phyloP scores from a whole-genome alignment of 2,888 invertebrate genomes.

The Mythimna impura region DNA sequence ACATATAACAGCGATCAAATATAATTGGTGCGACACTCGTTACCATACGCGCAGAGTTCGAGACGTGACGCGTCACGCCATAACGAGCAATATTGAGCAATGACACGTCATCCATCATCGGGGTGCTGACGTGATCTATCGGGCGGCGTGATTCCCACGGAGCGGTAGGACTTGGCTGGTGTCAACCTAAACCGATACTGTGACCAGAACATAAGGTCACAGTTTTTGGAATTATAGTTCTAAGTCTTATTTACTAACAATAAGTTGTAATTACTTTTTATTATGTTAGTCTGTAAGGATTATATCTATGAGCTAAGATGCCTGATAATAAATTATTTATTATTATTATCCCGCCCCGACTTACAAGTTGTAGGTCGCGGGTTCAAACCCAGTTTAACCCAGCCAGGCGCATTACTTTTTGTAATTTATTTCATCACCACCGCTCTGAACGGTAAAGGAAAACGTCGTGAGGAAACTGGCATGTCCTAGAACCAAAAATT shows the following conservation, averaged over 20 bases:
- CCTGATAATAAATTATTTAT: no score
- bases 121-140: constrained; percentile 55
- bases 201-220: constrained; percentile 2
- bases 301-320: no score
- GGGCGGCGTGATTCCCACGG: constrained; percentile 49
- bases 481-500: no score
- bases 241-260: no score
- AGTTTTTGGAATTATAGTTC: neutral
- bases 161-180: constrained; percentile 29
- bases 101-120: constrained; percentile 61
- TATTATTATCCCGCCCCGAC: no score
- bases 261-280: no score
- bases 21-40: constrained; percentile 68
- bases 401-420: no score
- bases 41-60: constrained; percentile 42
- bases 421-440: no score
- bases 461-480: no score
- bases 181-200: constrained; percentile 10
- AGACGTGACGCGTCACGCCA: constrained; percentile 38
- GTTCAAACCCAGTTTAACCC: no score
- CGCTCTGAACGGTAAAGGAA: no score
- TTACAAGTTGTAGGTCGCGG: neutral
- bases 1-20: constrained; percentile 68
- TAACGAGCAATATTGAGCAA: constrained; percentile 60
- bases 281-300: no score